A percentile compares a stretch with the other conserved stretches of the same genome.
These are phyloP conservation scores for Montipora capitata DNA, from an alignment of 92 coral and sea anemone species.

Conservation along the genomic window DNA sequence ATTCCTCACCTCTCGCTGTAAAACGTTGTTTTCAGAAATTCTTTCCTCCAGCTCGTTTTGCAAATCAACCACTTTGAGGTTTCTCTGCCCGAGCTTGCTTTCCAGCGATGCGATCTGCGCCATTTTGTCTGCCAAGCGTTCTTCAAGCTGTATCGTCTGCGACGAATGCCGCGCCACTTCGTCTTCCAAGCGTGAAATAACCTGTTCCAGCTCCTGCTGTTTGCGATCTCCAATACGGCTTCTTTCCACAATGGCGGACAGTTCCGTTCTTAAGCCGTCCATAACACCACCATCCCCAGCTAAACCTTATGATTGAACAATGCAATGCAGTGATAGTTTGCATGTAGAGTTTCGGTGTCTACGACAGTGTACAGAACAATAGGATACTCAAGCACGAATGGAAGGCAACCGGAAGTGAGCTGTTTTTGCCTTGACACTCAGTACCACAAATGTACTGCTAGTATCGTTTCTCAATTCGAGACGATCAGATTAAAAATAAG, in stretches of 20 bases:
- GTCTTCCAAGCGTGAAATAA: constrained; percentile 92
- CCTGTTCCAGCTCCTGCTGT: constrained; percentile 95
- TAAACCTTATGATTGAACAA: constrained; percentile 56
- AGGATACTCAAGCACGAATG: no score
- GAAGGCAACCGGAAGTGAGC: no score
- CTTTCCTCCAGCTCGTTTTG: constrained; percentile 88
- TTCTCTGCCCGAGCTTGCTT: constrained; percentile 92
- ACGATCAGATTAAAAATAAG: no score
- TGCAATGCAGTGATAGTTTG: not conserved
- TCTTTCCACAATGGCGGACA: constrained; percentile 95
- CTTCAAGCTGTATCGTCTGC: constrained; percentile 91
- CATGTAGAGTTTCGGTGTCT: no score
- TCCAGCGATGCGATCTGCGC: constrained; percentile 89
- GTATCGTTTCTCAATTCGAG: no score
- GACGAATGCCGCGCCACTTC: constrained; percentile 87
- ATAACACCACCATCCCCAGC: constrained; percentile 95
- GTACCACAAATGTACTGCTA: no score
- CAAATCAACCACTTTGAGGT: constrained; percentile 90
- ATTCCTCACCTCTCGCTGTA: constrained; percentile 89
- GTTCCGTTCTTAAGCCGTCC: constrained; percentile 97
- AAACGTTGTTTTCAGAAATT: constrained; percentile 74
- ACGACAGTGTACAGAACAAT: no score
- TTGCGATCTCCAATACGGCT: constrained; percentile 98
- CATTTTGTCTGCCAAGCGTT: constrained; percentile 94
- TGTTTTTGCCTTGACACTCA: no score